phyloP scores from a whole-genome alignment of 2,888 invertebrate genomes.

The Notodromas monacha region DNA sequence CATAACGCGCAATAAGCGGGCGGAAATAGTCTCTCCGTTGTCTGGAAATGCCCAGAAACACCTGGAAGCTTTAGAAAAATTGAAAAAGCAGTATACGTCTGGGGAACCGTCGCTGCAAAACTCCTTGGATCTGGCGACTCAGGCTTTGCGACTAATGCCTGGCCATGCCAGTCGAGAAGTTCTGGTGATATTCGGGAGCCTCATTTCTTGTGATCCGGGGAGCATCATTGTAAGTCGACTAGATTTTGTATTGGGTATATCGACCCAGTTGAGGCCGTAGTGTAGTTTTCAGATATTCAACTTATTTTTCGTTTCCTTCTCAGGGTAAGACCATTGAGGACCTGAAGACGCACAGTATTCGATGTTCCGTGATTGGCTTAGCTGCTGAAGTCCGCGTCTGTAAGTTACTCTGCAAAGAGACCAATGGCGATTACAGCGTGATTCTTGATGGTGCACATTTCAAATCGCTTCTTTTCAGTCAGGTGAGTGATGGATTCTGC shows the following conservation, averaged over 20 bases:
- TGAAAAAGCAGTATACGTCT: conserved; percentile 28
- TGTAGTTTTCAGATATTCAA: conserved; percentile 29
- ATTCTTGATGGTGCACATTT: conserved; percentile 50
- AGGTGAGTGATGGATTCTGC: too few relatives aligned
- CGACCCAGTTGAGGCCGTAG: too few relatives aligned
- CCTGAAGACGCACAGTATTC: conserved; percentile 41
- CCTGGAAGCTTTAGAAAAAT: conserved; percentile 15
- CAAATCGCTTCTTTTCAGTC: conserved; percentile 18
- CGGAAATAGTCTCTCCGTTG: conserved; percentile 63
- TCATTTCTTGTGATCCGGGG: conserved; percentile 86
- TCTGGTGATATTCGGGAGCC: conserved; percentile 56
- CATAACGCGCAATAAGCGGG: conserved; percentile 60
- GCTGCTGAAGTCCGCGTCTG: conserved; percentile 82
- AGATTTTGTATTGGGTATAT: too few relatives aligned
- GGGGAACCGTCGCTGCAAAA: conserved; percentile 94
- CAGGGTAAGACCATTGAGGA: conserved; percentile 16
- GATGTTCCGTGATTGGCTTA: conserved; percentile 75
- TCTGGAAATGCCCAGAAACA: conserved; percentile 56
- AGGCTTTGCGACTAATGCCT: conserved; percentile 54
- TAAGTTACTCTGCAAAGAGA: conserved; percentile 46
- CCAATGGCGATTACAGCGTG: conserved; percentile 54
- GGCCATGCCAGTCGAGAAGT: conserved; percentile 81
- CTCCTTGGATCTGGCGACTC: conserved; percentile 51
- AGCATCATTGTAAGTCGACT: conserved; percentile 62
- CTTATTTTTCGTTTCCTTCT: conserved; percentile 11